Percentiles rank a stretch among this genome's conserved stretches.
Evolutionary conservation across 2,888 invertebrate genomes (phyloP).

Genomic region (Opisthograptis luteolata): DNA sequence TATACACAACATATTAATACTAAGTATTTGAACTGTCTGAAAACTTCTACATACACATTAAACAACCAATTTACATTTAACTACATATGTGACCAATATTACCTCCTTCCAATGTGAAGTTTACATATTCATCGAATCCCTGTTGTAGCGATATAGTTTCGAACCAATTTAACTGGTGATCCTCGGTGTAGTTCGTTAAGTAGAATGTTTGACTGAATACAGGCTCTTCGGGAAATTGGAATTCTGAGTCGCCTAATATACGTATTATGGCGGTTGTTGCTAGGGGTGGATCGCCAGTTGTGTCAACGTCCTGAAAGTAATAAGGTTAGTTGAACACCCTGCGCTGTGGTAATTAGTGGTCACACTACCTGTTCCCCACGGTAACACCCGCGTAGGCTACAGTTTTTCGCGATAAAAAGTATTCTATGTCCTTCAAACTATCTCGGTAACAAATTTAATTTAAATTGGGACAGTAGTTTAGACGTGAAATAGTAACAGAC

Average conservation of each 20-base stretch:
- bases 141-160: constrained; percentile 56
- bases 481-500: no score
- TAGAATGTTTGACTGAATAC: constrained; percentile 74
- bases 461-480: no score
- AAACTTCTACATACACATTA: constrained; percentile 10
- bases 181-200: constrained; percentile 63
- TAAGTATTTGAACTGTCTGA: background rate
- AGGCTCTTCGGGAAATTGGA: constrained; percentile 72
- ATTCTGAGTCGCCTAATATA: constrained; percentile 61
- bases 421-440: no score
- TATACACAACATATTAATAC: background rate
- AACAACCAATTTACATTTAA: constrained; percentile 20
- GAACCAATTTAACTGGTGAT: constrained; percentile 49
- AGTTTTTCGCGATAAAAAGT: no score
- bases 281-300: constrained; percentile 53
- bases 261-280: constrained; percentile 56
- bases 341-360: background rate
- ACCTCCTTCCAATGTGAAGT: constrained; percentile 66
- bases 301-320: constrained; percentile 64
- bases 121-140: constrained; percentile 64
- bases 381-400: no score
- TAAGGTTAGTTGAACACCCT: background rate
- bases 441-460: no score
- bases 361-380: no score
- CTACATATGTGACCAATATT: constrained; percentile 30